phyloP scores from a whole-genome alignment of 1,140 invertebrate species.

The Achatina immaculata region DNA sequence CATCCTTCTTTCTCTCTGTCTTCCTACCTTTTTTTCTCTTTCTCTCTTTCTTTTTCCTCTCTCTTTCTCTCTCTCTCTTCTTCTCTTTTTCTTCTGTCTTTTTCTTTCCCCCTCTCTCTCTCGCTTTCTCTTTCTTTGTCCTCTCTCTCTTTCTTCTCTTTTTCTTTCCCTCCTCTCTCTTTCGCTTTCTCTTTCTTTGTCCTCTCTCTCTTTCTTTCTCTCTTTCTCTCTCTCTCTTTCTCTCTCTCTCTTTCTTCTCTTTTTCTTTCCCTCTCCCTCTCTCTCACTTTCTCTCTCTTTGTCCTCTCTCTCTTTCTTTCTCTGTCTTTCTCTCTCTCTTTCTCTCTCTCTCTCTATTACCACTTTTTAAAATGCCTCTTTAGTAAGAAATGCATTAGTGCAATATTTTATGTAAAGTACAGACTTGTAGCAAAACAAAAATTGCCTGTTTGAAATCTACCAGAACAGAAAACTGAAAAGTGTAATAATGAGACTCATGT shows the following conservation, averaged over 20 bases:
- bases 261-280: neutral
- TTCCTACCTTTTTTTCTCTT: neutral
- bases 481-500: too few species aligned
- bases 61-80: neutral
- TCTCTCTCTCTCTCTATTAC: neutral
- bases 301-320: neutral
- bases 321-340: neutral
- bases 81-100: neutral
- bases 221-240: constrained; percentile 8
- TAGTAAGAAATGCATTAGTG: too few species aligned
- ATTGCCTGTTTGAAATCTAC: too few species aligned
- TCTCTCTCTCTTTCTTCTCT: neutral
- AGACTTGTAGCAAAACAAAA: too few species aligned
- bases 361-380: neutral
- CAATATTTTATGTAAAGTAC: too few species aligned
- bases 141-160: neutral
- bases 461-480: too few species aligned
- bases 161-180: neutral
- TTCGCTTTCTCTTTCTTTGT: neutral
- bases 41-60: neutral
- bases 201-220: neutral
- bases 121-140: neutral
- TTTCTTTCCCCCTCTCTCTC: neutral
- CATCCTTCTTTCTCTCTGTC: neutral
- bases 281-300: too few species aligned